phyloP scores from a whole-genome alignment of 2,888 invertebrate genomes.

The Pammene aurita region DNA sequence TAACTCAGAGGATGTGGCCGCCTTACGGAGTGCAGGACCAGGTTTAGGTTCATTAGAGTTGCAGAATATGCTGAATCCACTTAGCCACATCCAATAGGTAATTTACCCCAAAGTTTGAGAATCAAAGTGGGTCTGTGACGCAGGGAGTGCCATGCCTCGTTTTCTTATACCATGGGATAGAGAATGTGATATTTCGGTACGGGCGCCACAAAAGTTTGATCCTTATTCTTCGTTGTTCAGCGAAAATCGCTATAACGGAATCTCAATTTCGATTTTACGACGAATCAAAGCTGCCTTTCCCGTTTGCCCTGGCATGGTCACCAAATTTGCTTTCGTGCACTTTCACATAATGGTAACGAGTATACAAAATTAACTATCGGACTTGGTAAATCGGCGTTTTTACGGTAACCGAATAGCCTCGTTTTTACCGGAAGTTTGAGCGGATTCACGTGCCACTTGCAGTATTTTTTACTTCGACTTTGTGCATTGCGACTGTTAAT shows the following conservation, averaged over 20 bases:
- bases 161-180: too few species aligned
- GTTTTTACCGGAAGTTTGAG: slow-evolving; percentile 53
- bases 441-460: slow-evolving; percentile 53
- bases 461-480: slow-evolving; percentile 46
- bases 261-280: slow-evolving; percentile 29
- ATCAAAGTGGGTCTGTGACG: too few species aligned
- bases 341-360: slow-evolving; percentile 34
- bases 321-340: slow-evolving; percentile 30
- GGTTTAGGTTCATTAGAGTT: too few species aligned
- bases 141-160: too few species aligned
- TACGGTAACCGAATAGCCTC: slow-evolving; percentile 40
- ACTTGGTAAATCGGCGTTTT: slow-evolving; percentile 33
- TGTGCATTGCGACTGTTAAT: slow-evolving; percentile 45
- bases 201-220: neutral
- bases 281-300: slow-evolving; percentile 33
- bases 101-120: too few species aligned
- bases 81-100: too few species aligned
- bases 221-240: neutral
- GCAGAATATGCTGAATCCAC: too few species aligned
- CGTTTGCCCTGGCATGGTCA: slow-evolving; percentile 26
- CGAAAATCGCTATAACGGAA: slow-evolving; percentile 20
- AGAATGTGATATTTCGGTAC: too few species aligned
- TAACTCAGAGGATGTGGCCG: too few species aligned
- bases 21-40: too few species aligned
- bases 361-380: slow-evolving; percentile 32